Base-by-base conservation (phyloP, 1,140 invertebrate species). In the Trichonephila clavipes region DNA sequence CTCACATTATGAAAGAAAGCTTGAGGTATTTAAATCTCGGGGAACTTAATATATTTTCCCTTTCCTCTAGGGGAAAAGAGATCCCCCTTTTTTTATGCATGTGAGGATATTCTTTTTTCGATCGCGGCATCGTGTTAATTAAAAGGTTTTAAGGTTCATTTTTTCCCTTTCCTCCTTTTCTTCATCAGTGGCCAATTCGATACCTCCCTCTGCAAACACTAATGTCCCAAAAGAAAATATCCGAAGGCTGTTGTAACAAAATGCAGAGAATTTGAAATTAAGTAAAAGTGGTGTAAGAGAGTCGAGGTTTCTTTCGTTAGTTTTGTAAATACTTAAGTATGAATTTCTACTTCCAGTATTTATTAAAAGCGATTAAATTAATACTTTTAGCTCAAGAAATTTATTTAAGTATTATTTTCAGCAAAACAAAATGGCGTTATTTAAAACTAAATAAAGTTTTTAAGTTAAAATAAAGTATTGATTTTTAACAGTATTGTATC, bases 31-130 rank as follows among this genome's bases (percentile, higher is more conserved):
- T 64, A 28, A 34, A 34, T 40, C n/a, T 88, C 40, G 61, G 12
- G 62, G 64, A 88, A 88, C 59, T 88, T 88, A 88, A 88, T 88
- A 88, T 88, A 88, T 88, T 21, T 62, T 64, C 62, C 34, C 34
- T 88, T 64, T 88, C 14, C 72, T 85, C 21, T 1, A 24, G 83
- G 83, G 83, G 44, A 19, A 7, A n/a, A 58, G 24, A 58, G 19
- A 58, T n/a, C 28, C n/a, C 61, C 61, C 44, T 83, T 85, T 85
- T 85, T 85, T 85, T 28, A 16, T 85, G 51, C 16, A 16, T 85
- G 51, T 61, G 83, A 61, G 66, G 58, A 58, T 58, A 14, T 85
- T 85, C 83, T 61, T 61, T 85, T 28, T 19, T 19, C 83, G 21
- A 64, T 21, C 18, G 18, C 81, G 18, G 28, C 58, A 40, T 64